Evolutionary conservation across 1,140 invertebrate species (phyloP).

Genomic region (Papilio helenus): DNA sequence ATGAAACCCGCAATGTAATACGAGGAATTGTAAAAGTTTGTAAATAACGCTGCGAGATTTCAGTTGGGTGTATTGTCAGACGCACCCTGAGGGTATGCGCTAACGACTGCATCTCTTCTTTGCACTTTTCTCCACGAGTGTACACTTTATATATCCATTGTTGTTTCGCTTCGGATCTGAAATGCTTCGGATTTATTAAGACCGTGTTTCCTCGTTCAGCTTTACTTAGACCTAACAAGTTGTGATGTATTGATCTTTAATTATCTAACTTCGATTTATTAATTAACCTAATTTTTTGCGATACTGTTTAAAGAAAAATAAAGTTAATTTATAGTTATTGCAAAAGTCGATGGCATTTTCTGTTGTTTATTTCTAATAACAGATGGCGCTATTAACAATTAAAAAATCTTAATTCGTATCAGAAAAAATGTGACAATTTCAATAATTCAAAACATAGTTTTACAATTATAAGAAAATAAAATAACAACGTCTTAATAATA

Average conservation of each 20-base stretch:
- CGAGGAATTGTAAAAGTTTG: conserved; percentile 22
- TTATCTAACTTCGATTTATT: neutral
- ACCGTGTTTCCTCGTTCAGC: conserved; percentile 23
- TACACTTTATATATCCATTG: conserved; percentile 45
- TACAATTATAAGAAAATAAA: neutral
- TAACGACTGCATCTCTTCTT: conserved; percentile 51
- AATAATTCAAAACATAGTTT: no score
- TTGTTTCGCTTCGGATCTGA: conserved; percentile 36
- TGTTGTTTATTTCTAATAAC: no score
- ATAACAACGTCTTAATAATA: neutral
- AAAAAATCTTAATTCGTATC: neutral
- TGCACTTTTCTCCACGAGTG: conserved; percentile 46
- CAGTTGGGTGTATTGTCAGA: conserved; percentile 42
- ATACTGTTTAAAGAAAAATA: neutral
- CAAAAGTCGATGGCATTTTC: no score
- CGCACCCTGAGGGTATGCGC: conserved; percentile 45
- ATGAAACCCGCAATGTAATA: conserved; percentile 36
- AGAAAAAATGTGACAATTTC: neutral
- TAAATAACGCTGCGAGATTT: conserved; percentile 29
- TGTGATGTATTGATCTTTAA: neutral
- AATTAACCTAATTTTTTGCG: neutral
- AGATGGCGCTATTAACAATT: neutral
- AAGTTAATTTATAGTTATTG: no score
- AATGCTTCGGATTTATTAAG: conserved; percentile 40
- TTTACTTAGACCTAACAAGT: neutral